These are phyloP conservation scores for Myotis daubentonii DNA, from an alignment of 2,797 vertebrate species.

Conservation along the genomic window DNA sequence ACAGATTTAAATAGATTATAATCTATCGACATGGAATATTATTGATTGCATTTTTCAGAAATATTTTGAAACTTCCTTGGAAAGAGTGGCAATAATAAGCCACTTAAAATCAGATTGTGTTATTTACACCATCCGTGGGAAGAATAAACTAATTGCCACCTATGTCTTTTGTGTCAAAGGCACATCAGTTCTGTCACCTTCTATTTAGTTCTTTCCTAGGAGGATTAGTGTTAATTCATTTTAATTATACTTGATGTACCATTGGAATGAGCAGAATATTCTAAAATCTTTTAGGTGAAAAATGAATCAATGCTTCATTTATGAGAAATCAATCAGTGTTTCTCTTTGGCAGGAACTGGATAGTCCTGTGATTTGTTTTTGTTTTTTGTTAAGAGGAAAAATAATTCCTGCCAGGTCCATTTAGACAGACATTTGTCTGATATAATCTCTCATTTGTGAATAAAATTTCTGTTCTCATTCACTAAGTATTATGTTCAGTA, in stretches of 20 bases:
- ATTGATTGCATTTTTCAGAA: neutral
- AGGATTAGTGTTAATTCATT: neutral
- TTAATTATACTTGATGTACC: neutral
- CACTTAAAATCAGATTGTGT: neutral
- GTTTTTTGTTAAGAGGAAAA: neutral
- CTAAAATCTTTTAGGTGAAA: conserved; percentile 14
- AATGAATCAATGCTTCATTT: neutral
- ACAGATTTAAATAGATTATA: neutral
- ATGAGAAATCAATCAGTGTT: neutral
- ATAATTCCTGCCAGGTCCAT: neutral
- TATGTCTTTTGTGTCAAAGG: neutral
- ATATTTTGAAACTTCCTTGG: neutral
- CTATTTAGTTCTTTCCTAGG: neutral
- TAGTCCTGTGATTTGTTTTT: neutral
- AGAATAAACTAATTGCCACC: neutral
- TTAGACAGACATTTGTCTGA: conserved; percentile 16
- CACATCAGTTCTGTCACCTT: neutral
- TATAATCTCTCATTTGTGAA: neutral
- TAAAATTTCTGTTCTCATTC: neutral
- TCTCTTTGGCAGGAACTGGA: neutral
- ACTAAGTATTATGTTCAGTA: neutral
- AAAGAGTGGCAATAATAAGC: neutral
- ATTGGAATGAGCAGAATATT: conserved; percentile 18
- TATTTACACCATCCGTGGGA: neutral
- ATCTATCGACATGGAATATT: neutral